A percentile compares a stretch with the other conserved stretches of the same genome.
Evolutionary conservation across 2,888 invertebrate genomes (phyloP).

Genomic region (Beris morrisii): DNA sequence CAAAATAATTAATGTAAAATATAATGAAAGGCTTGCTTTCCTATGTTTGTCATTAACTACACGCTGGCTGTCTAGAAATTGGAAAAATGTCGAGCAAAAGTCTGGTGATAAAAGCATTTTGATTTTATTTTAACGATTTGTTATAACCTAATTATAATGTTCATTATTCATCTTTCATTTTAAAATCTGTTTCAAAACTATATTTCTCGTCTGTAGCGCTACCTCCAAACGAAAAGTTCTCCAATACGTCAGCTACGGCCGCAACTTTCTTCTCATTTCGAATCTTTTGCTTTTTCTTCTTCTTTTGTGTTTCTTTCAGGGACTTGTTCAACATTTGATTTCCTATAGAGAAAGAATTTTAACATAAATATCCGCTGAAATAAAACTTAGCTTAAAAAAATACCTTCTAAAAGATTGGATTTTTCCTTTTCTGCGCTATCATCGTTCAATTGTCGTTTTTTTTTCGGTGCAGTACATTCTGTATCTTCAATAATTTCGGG

Average conservation of each 20-base stretch:
- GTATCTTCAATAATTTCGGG: conserved; percentile 42
- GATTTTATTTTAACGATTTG: conserved; percentile 4
- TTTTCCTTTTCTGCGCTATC: conserved; percentile 55
- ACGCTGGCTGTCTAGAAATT: background rate
- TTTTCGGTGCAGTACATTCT: conserved; percentile 40
- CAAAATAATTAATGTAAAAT: background rate
- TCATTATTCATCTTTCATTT: conserved; percentile 44
- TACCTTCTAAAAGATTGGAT: conserved; percentile 66
- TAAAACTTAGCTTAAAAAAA: conserved; percentile 44
- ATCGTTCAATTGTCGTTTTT: conserved; percentile 42
- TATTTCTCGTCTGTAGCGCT: conserved; percentile 47
- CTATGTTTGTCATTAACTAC: background rate
- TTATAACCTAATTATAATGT: background rate
- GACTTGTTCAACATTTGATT: conserved; percentile 62
- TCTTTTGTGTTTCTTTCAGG: conserved; percentile 59
- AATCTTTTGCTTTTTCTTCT: conserved; percentile 61
- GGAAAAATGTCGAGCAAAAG: background rate
- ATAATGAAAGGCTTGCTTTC: background rate
- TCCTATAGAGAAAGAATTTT: conserved; percentile 43
- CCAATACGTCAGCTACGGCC: conserved; percentile 66
- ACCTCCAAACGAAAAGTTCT: conserved; percentile 54
- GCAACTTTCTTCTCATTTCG: conserved; percentile 66
- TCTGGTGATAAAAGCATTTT: conserved; percentile 1
- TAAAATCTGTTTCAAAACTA: conserved; percentile 52
- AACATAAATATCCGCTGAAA: background rate